A percentile compares a stretch with the other conserved stretches of the same genome.
These are phyloP conservation scores for Parnassius apollo DNA, from an alignment of 2,888 invertebrate genomes.

Conservation along the genomic window DNA sequence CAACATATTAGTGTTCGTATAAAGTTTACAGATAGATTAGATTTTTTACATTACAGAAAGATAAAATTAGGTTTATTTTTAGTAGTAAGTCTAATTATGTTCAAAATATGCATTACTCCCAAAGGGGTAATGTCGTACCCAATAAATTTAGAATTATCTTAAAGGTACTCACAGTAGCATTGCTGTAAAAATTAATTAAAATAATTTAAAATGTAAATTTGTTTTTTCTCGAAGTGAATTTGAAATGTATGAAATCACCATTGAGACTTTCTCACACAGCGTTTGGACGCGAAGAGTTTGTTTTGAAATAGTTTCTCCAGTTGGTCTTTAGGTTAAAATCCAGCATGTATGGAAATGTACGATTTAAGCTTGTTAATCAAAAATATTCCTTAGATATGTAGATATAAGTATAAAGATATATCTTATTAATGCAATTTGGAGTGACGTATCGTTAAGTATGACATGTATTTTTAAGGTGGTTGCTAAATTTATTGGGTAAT, in stretches of 20 bases:
- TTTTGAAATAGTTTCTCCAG: constrained; percentile 51
- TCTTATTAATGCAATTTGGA: constrained; percentile 44
- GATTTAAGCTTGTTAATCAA: constrained; percentile 23
- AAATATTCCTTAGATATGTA: constrained; percentile 18
- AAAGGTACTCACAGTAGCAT: constrained; percentile 51
- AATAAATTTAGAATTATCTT: constrained; percentile 77
- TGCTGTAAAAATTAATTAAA: constrained; percentile 53
- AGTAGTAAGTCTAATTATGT: constrained; percentile 7
- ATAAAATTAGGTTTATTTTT: not conserved
- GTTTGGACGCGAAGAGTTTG: constrained; percentile 43
- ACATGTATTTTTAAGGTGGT: constrained; percentile 63
- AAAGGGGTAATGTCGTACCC: constrained; percentile 66
- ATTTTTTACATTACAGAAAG: too few relatives aligned
- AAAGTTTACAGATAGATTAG: too few relatives aligned
- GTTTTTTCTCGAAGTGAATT: constrained; percentile 71
- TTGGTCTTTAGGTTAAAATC: constrained; percentile 73
- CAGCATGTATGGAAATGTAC: constrained; percentile 48
- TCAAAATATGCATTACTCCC: constrained; percentile 55
- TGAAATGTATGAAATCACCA: constrained; percentile 75
- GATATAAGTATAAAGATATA: constrained; percentile 31
- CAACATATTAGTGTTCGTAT: too few relatives aligned
- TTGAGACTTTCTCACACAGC: constrained; percentile 69
- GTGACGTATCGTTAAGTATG: constrained; percentile 60
- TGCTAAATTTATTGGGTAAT: constrained; percentile 81
- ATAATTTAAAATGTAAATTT: constrained; percentile 43